Conservation (phyloP, 1,140 invertebrate species). For the Drosophila hydei region DNA sequence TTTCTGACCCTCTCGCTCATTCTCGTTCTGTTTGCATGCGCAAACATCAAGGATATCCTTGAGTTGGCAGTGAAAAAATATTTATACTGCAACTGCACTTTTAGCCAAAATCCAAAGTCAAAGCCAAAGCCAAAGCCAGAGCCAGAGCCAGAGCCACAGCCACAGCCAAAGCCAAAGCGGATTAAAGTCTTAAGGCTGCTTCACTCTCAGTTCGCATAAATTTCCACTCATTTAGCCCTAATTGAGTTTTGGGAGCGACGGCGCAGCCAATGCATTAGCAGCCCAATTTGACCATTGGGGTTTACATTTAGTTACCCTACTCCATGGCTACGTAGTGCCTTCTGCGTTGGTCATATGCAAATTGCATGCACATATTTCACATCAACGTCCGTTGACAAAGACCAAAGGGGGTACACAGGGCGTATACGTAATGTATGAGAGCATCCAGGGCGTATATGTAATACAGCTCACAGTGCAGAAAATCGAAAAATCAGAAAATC, state of each 20-base stretch:
- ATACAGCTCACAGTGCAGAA: constrained; percentile 64
- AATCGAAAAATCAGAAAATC: constrained; percentile 67
- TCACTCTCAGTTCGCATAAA: constrained; percentile 11
- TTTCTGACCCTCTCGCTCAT: background rate
- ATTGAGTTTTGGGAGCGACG: constrained; percentile 33
- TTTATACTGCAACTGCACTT: constrained; percentile 45
- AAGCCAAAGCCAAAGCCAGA: background rate
- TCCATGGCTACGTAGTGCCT: background rate
- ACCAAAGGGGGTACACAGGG: constrained; percentile 13
- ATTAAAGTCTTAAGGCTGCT: constrained; percentile 12
- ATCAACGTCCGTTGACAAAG: constrained; percentile 23
- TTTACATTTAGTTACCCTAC: constrained; percentile 45
- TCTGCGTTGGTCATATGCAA: constrained; percentile 48
- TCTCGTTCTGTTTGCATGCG: constrained; percentile 26
- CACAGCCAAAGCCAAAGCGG: background rate
- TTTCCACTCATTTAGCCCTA: constrained; percentile 27
- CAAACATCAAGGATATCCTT: constrained; percentile 79
- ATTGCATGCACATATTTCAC: constrained; percentile 66
- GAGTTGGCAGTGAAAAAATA: constrained; percentile 78
- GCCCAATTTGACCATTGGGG: constrained; percentile 36
- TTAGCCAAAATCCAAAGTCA: constrained; percentile 3
- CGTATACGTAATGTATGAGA: constrained; percentile 60
- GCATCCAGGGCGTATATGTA: constrained; percentile 55
- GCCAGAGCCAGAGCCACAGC: background rate
- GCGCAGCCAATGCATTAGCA: constrained; percentile 32